Evolutionary conservation across 2,113 vertebrate species (phyloP).

Genomic region (Podarcis muralis): DNA sequence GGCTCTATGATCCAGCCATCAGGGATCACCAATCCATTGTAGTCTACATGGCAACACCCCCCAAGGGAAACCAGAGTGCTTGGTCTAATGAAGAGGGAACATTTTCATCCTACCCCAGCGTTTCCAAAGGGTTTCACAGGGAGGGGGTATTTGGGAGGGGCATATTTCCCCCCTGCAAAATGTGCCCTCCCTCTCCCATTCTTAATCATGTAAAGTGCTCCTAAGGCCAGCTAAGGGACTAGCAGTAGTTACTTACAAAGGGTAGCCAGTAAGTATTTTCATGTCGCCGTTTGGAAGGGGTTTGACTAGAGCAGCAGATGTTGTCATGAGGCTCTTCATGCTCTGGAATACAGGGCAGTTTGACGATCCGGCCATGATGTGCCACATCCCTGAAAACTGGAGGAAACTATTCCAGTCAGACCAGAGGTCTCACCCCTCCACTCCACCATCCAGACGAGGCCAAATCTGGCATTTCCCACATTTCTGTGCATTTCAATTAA

Average conservation of each 20-base stretch:
- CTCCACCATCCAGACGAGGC: not conserved
- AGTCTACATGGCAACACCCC: not conserved
- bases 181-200: not conserved
- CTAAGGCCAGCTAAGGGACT: too few species aligned
- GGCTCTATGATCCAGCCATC: not conserved
- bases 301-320: not conserved
- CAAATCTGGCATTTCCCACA: too few species aligned
- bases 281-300: not conserved
- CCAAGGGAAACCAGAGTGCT: not conserved
- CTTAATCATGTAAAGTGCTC: too few species aligned
- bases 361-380: not conserved
- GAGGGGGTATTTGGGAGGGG: too few species aligned
- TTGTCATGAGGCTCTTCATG: not conserved
- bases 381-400: conserved; percentile 24
- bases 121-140: not conserved
- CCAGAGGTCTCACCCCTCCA: not conserved
- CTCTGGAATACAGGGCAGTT: not conserved
- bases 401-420: not conserved
- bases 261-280: not conserved
- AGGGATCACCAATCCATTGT: not conserved
- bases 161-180: not conserved
- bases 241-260: not conserved
- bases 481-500: not conserved
- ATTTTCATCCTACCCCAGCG: not conserved
- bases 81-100: not conserved